Evolutionary conservation across 2,113 vertebrate species (phyloP), one percentile per base, ranked within the genome.

Genomic region (Dipodomys spectabilis): DNA sequence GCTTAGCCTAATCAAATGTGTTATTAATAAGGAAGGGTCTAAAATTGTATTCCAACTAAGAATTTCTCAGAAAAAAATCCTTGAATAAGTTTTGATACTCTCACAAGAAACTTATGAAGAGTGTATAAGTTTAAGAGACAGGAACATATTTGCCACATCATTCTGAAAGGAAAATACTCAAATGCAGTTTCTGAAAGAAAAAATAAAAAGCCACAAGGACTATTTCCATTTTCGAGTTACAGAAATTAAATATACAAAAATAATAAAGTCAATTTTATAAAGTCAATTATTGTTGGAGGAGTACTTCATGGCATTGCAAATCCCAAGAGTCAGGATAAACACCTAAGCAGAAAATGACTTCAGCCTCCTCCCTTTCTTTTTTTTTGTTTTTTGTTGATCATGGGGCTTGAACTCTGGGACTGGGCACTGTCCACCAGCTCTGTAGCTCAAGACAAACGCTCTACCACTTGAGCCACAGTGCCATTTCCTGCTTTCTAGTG

Each of bases 171-270:
- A 83, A 92, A 35, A 74, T 77, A 57, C 4, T 80, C 77, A 60
- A 68, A 53, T 27, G 7, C 49, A 27, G 44, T 86, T 81, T 72
- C 49, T 86, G 2, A 53, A 86, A 45, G 7, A 86, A 79, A 39
- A 82, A 79, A 57, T 57, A 57, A 57, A 57, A 57, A 16, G 53
- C 53, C 5, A 82, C 1, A 65, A 32, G 49, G 35, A 6, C 6
- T 84, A 28, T 67, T 83, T 94, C 13, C 5, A 9, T 64, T 91
- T 79, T 62, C 74, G 19, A 68, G 53, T 73, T 30, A 67, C 4
- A 65, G 7, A 92, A 95, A 83, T 92, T 91, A 69, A 25, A 71
- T 86, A 84, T 78, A 39, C 39, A 88, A 90, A 94, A 91, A n/a
- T 95, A 35, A 89, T 90, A 82, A 77, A 85, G 7, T 73, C 3